phyloP scores from a whole-genome alignment of 2,113 vertebrate genomes.

The Prunella himalayana region DNA sequence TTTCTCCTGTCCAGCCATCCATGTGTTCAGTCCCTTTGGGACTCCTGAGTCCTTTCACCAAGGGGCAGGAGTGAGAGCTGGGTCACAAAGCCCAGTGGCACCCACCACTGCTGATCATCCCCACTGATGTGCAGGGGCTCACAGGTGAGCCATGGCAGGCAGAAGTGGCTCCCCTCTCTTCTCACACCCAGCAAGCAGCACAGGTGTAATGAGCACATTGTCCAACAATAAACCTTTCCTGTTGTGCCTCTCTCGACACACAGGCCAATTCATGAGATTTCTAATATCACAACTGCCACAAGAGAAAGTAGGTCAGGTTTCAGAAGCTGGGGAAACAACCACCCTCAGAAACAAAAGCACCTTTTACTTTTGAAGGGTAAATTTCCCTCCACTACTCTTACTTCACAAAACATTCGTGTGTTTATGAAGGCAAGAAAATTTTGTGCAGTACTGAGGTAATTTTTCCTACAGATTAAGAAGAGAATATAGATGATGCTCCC shows the following conservation, averaged over 20 bases:
- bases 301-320: conserved; percentile 52
- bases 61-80: not conserved
- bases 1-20: not conserved
- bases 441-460: not conserved
- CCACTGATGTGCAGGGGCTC: not conserved
- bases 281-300: not conserved
- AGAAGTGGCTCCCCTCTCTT: not conserved
- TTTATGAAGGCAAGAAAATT: not conserved
- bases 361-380: not conserved
- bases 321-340: not conserved
- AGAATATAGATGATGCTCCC: not conserved
- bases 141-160: not conserved
- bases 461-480: not conserved
- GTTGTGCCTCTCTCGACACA: not conserved
- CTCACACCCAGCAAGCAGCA: not conserved
- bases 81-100: not conserved
- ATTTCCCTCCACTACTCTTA: not conserved
- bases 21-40: not conserved
- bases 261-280: not conserved
- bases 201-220: not conserved
- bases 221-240: not conserved
- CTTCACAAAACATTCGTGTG: not conserved
- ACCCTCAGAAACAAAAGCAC: not conserved
- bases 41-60: not conserved
- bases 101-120: not conserved